Evolutionary conservation across 2,888 invertebrate genomes (phyloP), one percentile per base, ranked within the genome.

Genomic region (Platycnemis pennipes): DNA sequence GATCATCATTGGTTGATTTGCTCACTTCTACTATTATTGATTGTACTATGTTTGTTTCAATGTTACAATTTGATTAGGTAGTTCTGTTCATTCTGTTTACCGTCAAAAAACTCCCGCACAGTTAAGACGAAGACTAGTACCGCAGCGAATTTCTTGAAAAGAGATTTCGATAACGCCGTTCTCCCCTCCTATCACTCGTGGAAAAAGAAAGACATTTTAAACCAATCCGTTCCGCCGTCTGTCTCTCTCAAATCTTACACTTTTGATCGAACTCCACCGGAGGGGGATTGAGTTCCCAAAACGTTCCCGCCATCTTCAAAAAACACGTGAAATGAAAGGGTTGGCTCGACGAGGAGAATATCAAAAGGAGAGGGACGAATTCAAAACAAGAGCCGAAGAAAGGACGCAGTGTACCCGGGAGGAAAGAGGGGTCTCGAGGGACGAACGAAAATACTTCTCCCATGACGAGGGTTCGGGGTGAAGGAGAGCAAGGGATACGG

Each of bases 361-460:
- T 63, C 2, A 63, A 63, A 77, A 37, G 37, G 77, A 77, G 37
- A 26, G 63, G 53, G 22, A 63, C 26, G 19, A 63, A 26, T 63
- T 63, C 63, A 63, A n/a, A 63, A 77, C 77, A 77, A 77, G 37
- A 77, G 37, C 37, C 31, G 69, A 31, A 69, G 69, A 7, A 31
- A 22, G n/a, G 31, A 11, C 31, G 7, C 31, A 8, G 7, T 0
- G 31, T 31, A n/a, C 5, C 63, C 63, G 31, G 13, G 31, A 69
- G n/a, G 31, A 5, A 31, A 56, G 22, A 19, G 22, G 56, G 69
- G 7, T 69, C 31, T 69, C 7, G 13, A 31, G 88, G 88, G 26
- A 31, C 53, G 37, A n/a, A 53, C 31, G 53, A 53, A 89, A 89
- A 53, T 89, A 89, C 49, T 37, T 53, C 45, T 89, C 53, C 53